Evolutionary conservation across 2,888 invertebrate species (phyloP), one percentile per base, ranked within the genome.

Genomic region (Iselma pallidipennis): DNA sequence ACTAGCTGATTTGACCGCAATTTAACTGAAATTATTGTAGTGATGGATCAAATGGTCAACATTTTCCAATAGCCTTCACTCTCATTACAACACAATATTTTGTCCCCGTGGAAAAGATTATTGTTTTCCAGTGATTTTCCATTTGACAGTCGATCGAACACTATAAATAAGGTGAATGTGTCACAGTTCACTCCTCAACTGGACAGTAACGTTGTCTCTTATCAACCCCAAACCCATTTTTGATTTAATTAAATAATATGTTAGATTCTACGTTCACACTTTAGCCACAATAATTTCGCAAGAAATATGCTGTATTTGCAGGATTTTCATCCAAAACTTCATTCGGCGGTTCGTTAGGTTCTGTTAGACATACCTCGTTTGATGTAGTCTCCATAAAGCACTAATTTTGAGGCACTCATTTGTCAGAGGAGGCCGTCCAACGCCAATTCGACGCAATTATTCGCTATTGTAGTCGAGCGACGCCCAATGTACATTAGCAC

Each of bases 391-490:
- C 71, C 70, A 73, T 71, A 69, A 71, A 70, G 70, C 71, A 67
- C 68, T 73, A 72, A 73, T 73, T 73, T 71, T 61, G 65, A 68
- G 63, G 59, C 68, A 65, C 67, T 73, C 73, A 72, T 74, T 73
- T 74, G 72, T 73, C 71, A 70, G 68, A 65, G 70, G 59, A 68
- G 66, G 66, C 66, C 64, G 71, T 66, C 71, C 63, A 69, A 66
- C 69, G 69, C 66, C 71, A 71, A 73, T 75, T 76, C 75, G 72
- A 68, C 70, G 76, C 75, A 76, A 76, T 76, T 76, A 76, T 75
- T 71, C 70, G 70, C 73, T 68, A 76, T 76, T 76, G 76, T 76
- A 69, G 67, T 60, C 55, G 61, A 68, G 68, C 70, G 68, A 69
- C 70, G 70, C 70, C 71, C 70, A 65, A 67, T 65, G 66, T 67